Evolutionary conservation across 2,797 vertebrate species (phyloP), one percentile per base, ranked within the genome.

Genomic region (Cryptoblepharus egeriae): DNA sequence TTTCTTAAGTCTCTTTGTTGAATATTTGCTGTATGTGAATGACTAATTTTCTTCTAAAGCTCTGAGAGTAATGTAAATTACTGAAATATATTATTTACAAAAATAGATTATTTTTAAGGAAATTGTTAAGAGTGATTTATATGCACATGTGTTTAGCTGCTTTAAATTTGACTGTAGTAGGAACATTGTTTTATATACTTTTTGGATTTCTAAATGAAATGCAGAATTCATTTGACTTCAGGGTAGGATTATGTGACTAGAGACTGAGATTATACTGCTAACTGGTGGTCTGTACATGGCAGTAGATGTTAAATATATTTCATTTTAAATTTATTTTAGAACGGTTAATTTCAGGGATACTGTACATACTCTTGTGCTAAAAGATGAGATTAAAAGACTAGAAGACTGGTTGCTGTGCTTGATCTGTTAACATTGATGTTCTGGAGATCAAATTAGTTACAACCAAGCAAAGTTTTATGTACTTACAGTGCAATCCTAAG

Each of bases 341-440:
- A 28, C 84, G 32, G 28, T 82, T 80, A 77, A 60, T 35, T 39
- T 49, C 24, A 35, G 39, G 87, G 78, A 1, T 68, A 58, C 67
- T 88, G 12, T 12, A n/a, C n/a, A n/a, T n/a, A 78, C 5, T 58
- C 16, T 57, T 30, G 12, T 42, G 26, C 39, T 24, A 22, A 52
- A 9, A 79, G 30, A 52, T 45, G 80, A n/a, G 37, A 63, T 69
- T 35, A 81, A 88, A 87, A 45, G 86, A 49, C 35, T 42, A 32
- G 45, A 71, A 9, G 70, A 32, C 63, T 30, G 45, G 5, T 5
- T 88, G n/a, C n/a, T n/a, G n/a, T n/a, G n/a, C n/a, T n/a, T n/a
- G 30, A 35, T 75, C 88, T 90, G 37, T 79, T 75, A 68, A 57
- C 28, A 83, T 39, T 88, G 42, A 32, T 82, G 11, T 5, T 35